Base-by-base conservation (phyloP, 2,888 invertebrate species). In the Ophion ellenae region DNA sequence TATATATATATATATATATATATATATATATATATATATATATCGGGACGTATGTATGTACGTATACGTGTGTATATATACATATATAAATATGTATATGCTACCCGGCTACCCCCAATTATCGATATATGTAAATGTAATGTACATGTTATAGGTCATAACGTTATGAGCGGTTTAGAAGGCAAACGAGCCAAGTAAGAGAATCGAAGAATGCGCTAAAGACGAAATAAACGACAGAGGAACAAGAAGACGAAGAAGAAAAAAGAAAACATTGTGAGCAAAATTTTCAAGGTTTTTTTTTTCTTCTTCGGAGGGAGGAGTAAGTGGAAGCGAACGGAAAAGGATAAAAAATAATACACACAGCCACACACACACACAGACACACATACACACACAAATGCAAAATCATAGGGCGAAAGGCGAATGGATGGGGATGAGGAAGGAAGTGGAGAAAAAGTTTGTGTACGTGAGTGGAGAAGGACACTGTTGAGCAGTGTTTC, bases 401-500 rank as follows among this genome's bases (percentile, higher is more conserved):
- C 9, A 40, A 69, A 79, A 78, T 40, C 77, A 28, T 24, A 24
- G 36, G 10, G 45, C 71, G 28, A 47, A 67, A 80, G 63, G 47
- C 24, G 78, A 74, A 47, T 10, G 77, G 66, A 70, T 67, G 59
- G 10, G 10, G 40, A 75, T 45, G 61, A n/a, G 28, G 2, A 40
- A 64, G 36, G 53, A 14, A 5, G 32, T 7, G 7, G 24, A 5
- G 66, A 59, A 45, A 63, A 74, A 73, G 73, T 66, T 61, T 66
- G 28, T 3, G 36, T n/a, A 79, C 10, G 14, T 32, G 70, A 5
- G 14, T 45, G 17, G 14, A n/a, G 45, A 81, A 74, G 84, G 87
- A 84, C 90, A 92, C 93, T 94, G 93, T 94, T 93, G 92, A 93
- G 92, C 93, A 93, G 94, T 91, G 91, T 83, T 89, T 84, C 84